Evolutionary conservation across 2,113 vertebrate species (phyloP), one percentile per base, ranked within the genome.

Genomic region (Tauraco erythrolophus): DNA sequence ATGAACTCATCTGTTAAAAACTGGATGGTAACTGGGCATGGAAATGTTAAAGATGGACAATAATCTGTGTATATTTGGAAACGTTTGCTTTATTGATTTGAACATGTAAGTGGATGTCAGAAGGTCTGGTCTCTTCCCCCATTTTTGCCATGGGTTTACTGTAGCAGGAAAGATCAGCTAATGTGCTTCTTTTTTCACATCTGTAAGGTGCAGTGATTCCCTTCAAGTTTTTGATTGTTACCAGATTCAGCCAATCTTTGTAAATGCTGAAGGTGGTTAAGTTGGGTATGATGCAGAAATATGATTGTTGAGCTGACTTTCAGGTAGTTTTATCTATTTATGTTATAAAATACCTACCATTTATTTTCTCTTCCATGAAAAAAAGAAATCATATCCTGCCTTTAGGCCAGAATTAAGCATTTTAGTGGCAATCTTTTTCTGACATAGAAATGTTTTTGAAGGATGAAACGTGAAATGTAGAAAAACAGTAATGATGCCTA

Each of bases 61-160:
- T 57, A 57, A 30, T 37, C 51, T 31, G 27, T 28, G 56, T 27
- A 6, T 57, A 16, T 30, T 68, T 27, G 58, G 35, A 56, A 72
- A 21, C 0, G 1, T 25, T 70, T 43, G 0, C 43, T 68, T 54
- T 19, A 4, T 65, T 1, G 4, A 17, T 54, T 51, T 48, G 30
- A 25, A 24, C n/a, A 6, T 7, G 9, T 4, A 41, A 74, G 28
- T 1, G 31, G 7, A 4, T 35, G 10, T 56, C 23, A 45, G 23
- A 28, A 83, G 48, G 72, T 22, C 48, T 7, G n/a, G 6, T 28
- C 14, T 78, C 28, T 87, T 12, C 18, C 7, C 39, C 14, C 5
- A 0, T 48, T 62, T 69, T 58, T 87, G 30, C 66, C 19, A 6
- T 31, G 66, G 33, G 43, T 66, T 64, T 31, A 18, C 35, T n/a